A percentile compares a stretch with the other conserved stretches of the same genome.
Evolutionary conservation across 2,113 vertebrate species (phyloP).

Genomic region (Vidua chalybeata): DNA sequence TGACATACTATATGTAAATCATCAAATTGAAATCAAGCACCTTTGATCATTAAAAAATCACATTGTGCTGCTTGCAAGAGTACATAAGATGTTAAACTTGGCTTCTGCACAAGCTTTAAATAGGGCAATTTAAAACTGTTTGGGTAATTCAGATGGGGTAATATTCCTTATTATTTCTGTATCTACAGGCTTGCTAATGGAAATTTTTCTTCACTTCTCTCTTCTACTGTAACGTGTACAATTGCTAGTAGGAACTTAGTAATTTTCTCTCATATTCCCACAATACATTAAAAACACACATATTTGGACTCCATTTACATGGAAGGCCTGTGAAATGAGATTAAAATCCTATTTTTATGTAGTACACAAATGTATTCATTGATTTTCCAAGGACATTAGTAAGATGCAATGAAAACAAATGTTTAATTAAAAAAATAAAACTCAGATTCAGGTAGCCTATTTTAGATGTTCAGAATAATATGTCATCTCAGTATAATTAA

Average conservation of each 20-base stretch:
- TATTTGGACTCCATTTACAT: neutral
- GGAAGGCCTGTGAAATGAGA: neutral
- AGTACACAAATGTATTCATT: neutral
- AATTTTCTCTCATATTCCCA: neutral
- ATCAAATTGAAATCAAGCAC: neutral
- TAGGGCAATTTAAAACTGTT: neutral
- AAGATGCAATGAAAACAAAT: neutral
- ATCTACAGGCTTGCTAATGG: neutral
- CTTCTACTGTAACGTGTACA: neutral
- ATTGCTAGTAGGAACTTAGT: neutral
- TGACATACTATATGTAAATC: neutral
- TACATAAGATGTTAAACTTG: neutral
- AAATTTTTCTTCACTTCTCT: neutral
- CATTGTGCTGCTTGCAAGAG: neutral
- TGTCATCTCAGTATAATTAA: neutral
- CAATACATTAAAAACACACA: neutral
- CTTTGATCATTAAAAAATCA: neutral
- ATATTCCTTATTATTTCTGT: neutral
- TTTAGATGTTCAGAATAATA: neutral
- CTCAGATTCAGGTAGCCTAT: neutral
- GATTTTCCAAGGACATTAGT: neutral
- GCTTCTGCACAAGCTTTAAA: neutral
- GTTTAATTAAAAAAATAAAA: neutral
- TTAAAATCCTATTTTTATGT: neutral
- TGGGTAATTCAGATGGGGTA: neutral